Conservation (phyloP, 2,888 invertebrate species). For the Drosophila colorata region DNA sequence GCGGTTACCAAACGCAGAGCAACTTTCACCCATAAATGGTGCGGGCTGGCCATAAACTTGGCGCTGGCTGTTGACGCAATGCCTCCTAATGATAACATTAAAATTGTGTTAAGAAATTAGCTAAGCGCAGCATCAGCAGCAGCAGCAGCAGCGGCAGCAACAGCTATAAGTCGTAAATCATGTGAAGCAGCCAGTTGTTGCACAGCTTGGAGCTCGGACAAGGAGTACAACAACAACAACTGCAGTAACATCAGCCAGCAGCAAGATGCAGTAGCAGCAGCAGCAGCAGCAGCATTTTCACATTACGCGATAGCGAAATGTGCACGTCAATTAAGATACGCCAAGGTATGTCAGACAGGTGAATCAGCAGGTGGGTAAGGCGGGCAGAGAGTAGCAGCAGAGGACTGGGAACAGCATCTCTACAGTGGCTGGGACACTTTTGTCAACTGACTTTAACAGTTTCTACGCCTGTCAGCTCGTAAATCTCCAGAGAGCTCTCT, state of each 20-base stretch:
- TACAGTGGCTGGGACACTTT: constrained; percentile 70
- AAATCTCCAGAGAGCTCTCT: constrained; percentile 55
- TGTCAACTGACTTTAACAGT: constrained; percentile 80
- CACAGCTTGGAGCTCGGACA: constrained; percentile 43
- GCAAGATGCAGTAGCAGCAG: constrained; percentile 51
- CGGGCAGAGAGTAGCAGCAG: constrained; percentile 3
- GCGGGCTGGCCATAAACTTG: constrained; percentile 56
- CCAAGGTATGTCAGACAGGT: constrained; percentile 77
- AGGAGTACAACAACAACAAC: constrained; percentile 21
- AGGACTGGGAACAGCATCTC: constrained; percentile 31
- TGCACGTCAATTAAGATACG: constrained; percentile 81
- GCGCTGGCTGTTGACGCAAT: constrained; percentile 60
- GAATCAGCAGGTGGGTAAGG: constrained; percentile 60
- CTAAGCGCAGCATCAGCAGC: constrained; percentile 45
- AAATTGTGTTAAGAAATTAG: constrained; percentile 81
- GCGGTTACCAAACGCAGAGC: constrained; percentile 25
- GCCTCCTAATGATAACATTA: constrained; percentile 77
- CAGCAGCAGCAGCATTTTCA: constrained; percentile 67
- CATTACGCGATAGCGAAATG: constrained; percentile 81
- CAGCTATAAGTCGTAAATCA: constrained; percentile 69
- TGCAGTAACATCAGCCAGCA: constrained; percentile 28
- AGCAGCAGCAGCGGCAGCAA: constrained; percentile 16
- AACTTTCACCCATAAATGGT: constrained; percentile 78
- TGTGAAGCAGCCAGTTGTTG: constrained; percentile 56
- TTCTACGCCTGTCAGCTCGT: constrained; percentile 81